Base-by-base conservation (phyloP, 2,888 invertebrate species). In the Drosophila neutralis region DNA sequence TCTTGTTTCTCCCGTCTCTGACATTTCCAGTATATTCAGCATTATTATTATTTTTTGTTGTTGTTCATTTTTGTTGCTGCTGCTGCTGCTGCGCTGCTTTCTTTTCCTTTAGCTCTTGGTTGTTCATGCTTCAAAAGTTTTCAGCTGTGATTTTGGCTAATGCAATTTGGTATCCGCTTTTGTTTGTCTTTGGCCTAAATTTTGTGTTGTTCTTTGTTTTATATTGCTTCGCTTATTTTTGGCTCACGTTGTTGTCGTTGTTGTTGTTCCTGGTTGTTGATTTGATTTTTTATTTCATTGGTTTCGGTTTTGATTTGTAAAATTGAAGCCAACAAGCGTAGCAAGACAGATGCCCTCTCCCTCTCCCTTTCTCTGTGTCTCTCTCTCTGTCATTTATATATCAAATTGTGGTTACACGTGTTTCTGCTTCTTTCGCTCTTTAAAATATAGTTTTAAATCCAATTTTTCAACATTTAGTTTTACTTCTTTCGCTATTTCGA, bases 171-270 rank as follows among this genome's bases (percentile, higher is more conserved):
- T 87, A 76, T 75, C 72, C 58, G 74, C 82, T 84, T 80, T 88
- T 85, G 76, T 87, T 82, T 84, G 79, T 84, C 85, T 89, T 89
- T 89, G 89, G 82, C 89, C 85, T 82, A 79, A 56, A 77, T 85
- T 73, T 72, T 51, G 31, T 69, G 36, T 27, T 68, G 56, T 48
- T 35, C 24, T 54, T 49, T 38, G 42, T 51, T 51, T 54, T 51
- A 24, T 53, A 53, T 69, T 63, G 49, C 42, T 61, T 63, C 24
- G 49, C 59, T 48, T 61, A 35, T 18, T 49, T 27, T 49, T 36
- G 2, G 18, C 18, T 6, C 11, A 54, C 42, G 45, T 54, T 75
- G 21, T 60, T 56, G 11, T 40, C 38, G 8, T 57, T 70, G 27
- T 64, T 58, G 53, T 62, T 35, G 21, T 24, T 24, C 18, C 27